Evolutionary conservation across 2,888 invertebrate genomes (phyloP), one percentile per base, ranked within the genome.

Genomic region (Drosophila anomalata): DNA sequence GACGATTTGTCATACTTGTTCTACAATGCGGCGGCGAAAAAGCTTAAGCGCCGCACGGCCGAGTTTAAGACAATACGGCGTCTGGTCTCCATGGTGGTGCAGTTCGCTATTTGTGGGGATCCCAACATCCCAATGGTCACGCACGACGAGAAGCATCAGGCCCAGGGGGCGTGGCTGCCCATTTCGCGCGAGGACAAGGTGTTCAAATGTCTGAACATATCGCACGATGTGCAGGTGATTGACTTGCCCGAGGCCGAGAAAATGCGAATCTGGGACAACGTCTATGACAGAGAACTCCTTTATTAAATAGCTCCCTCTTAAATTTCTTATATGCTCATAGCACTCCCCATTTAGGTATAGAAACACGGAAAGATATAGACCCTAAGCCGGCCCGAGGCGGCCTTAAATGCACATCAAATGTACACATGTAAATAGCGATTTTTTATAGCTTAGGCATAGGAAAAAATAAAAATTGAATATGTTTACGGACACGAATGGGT

Each of bases 1-100:
- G 92, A 92, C 79, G 92, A 92, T 78, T 79, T 92, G 31, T 90
- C 91, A 29, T 92, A 92, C 67, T 71, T 92, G 39, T 92, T 92
- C 57, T 91, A 91, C 66, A 91, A 91, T 80, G 90, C 86, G 33
- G 88, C 89, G 20, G 89, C 91, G 44, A 89, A 90, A 56, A 90
- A 89, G 58, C 79, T 90, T 4, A 87, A 89, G 61, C 79, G 76
- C 8, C 87, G 88, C 46, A 89, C 89, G 20, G 85, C 88, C 48
- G 92, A 92, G 68, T 92, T 89, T 52, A 88, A 87, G 77, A 91
- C 90, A 46, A 91, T 92, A 61, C 87, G 89, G 8, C 88, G 90
- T 3, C 79, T 92, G 83, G 83, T 91, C 9, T 86, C 89, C 39
- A 82, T 91, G 72, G 69, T 90, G 67, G 89, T 88, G 53, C 86